Percentiles rank a stretch among this genome's conserved stretches.
phyloP scores from a whole-genome alignment of 2,888 invertebrate genomes.

The Lithophane socia region DNA sequence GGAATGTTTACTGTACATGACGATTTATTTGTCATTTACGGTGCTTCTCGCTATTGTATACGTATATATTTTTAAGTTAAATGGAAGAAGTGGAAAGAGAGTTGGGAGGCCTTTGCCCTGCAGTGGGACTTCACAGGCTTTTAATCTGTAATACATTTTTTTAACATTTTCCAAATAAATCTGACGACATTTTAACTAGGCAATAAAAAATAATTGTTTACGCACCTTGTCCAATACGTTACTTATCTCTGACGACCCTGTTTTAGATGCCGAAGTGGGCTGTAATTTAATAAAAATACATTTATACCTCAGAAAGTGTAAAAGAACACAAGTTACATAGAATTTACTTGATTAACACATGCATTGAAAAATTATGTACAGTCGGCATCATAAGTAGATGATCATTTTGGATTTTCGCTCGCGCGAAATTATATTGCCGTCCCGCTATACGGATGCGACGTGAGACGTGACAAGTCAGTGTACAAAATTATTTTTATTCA shows the following conservation, averaged over 20 bases:
- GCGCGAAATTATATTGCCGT: not conserved
- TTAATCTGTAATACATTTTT: not conserved
- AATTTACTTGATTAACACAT: not conserved
- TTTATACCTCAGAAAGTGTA: not conserved
- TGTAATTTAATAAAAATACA: slow-evolving; percentile 29
- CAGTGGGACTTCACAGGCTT: not conserved
- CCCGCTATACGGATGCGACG: not conserved
- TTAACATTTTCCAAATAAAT: not conserved
- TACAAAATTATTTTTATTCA: not conserved
- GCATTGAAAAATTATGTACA: not conserved
- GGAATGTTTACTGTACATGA: not conserved
- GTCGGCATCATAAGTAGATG: not conserved
- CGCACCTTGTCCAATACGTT: slow-evolving; percentile 34
- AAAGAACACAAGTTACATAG: not conserved
- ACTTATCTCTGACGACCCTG: slow-evolving; percentile 17
- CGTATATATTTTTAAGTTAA: not conserved
- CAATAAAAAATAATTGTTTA: not conserved
- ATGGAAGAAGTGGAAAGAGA: not conserved
- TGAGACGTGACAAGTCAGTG: not conserved
- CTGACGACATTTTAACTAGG: not conserved
- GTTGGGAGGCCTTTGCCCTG: not conserved
- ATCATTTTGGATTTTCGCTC: not conserved
- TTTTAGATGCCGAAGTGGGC: slow-evolving; percentile 6
- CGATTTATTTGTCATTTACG: no score
- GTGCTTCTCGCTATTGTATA: not conserved